phyloP scores from a whole-genome alignment of 2,113 vertebrate species.

The Blennius ocellaris region DNA sequence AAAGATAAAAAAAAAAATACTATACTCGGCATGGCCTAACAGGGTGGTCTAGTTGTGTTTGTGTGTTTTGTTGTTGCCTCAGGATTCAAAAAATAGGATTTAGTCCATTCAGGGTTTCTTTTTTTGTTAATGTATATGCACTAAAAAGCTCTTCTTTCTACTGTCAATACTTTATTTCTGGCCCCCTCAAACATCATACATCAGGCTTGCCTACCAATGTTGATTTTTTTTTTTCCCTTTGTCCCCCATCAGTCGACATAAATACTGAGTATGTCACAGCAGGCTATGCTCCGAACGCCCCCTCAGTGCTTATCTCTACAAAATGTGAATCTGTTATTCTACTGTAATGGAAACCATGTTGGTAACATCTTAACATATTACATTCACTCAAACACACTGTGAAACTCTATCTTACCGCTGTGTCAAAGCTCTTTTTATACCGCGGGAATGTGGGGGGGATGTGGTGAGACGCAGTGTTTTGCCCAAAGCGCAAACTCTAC shows the following conservation, averaged over 20 bases:
- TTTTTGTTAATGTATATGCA: conserved; percentile 67
- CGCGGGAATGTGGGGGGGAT: conserved; percentile 72
- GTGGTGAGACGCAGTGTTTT: conserved; percentile 78
- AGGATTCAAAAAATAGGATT: conserved; percentile 65
- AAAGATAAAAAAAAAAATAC: conserved; percentile 52
- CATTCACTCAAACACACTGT: conserved; percentile 83
- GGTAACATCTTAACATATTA: conserved; percentile 84
- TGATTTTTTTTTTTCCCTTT: conserved; percentile 62
- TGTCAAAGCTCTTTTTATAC: conserved; percentile 81
- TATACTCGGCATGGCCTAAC: conserved; percentile 37
- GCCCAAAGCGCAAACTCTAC: conserved; percentile 83
- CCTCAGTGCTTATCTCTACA: conserved; percentile 80
- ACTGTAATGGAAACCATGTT: conserved; percentile 83
- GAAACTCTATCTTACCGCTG: conserved; percentile 81
- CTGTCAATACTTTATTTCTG: conserved; percentile 73
- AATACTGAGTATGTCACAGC: conserved; percentile 81
- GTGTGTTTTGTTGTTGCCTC: conserved; percentile 67
- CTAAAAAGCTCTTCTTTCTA: conserved; percentile 57
- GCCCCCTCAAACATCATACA: conserved; percentile 62
- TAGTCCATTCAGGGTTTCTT: conserved; percentile 58
- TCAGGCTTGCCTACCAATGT: conserved; percentile 60
- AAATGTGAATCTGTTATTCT: conserved; percentile 82
- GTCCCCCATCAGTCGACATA: conserved; percentile 76
- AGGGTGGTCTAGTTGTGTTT: conserved; percentile 67
- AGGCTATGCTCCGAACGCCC: conserved; percentile 76